These are phyloP conservation scores for Epizoanthus stellaris DNA, from an alignment of 92 coral and sea anemone genomes.

Conservation along the genomic window DNA sequence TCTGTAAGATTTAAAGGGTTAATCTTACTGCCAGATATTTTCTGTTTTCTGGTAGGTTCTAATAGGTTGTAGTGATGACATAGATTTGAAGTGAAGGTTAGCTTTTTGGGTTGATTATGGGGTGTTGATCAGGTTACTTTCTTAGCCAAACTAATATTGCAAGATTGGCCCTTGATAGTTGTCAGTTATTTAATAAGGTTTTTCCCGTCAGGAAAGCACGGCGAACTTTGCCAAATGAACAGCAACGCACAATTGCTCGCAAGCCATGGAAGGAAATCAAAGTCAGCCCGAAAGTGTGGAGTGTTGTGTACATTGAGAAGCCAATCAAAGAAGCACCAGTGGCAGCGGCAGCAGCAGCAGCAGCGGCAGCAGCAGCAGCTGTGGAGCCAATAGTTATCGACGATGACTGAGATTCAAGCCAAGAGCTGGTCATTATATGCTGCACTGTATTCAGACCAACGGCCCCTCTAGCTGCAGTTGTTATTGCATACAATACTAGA, in stretches of 20 bases:
- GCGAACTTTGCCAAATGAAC: slow-evolving; percentile 66
- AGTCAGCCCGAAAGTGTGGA: slow-evolving; percentile 84
- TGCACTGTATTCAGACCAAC: not conserved
- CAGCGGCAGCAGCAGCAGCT: slow-evolving; percentile 28
- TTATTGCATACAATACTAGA: not conserved
- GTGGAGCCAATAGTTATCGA: slow-evolving; percentile 87
- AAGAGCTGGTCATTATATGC: not conserved
- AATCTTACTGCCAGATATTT: too few relatives aligned
- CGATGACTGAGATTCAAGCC: slow-evolving; percentile 64
- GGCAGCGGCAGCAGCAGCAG: slow-evolving; percentile 29
- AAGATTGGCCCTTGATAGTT: not conserved
- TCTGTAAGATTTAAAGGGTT: too few relatives aligned
- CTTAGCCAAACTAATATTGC: too few relatives aligned
- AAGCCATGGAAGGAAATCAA: slow-evolving; percentile 94
- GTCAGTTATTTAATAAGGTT: not conserved
- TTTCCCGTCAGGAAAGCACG: slow-evolving; percentile 81
- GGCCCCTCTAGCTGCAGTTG: not conserved
- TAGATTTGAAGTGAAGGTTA: too few relatives aligned
- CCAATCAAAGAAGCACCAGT: slow-evolving; percentile 23
- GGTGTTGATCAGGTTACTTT: too few relatives aligned
- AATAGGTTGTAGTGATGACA: too few relatives aligned
- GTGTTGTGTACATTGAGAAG: slow-evolving; percentile 67
- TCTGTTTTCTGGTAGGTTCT: too few relatives aligned
- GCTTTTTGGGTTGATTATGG: too few relatives aligned
- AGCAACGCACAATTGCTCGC: slow-evolving; percentile 80